Evolutionary conservation across 2,797 vertebrate species (phyloP), one percentile per base, ranked within the genome.

Genomic region (Cephalopachus bancanus): DNA sequence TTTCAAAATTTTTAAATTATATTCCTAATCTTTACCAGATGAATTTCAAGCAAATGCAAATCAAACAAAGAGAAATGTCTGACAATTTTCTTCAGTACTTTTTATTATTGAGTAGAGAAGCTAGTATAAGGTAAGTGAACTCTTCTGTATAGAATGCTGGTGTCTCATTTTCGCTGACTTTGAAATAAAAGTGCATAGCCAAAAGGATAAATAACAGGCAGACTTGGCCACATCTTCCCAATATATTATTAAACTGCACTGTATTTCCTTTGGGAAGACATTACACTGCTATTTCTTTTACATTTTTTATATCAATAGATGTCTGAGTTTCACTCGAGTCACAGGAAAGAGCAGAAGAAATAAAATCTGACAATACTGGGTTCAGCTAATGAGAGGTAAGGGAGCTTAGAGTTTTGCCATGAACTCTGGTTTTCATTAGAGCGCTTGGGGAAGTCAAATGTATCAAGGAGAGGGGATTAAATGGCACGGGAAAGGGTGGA

Each of bases 371-470:
- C 86, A 97, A 93, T 2, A 65, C 0, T 0, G 26, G 16, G 9
- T 19, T 71, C 55, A 91, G 59, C 92, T 96, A 97, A 95, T 96
- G 94, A 98, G 96, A 93, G 96, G 83, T 92, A 74, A 91, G 88
- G 92, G 97, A 98, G 94, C 64, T 94, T 83, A 86, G 94, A 95
- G 71, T 78, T 24, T 71, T 91, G 62, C 89, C 85, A 91, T 83
- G 81, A 92, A 95, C 88, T 95, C 86, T 91, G 57, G 80, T 95
- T 89, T 0, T 28, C 84, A 97, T 97, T 93, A 97, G 20, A 76
- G 84, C 57, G 90, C 17, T 97, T 83, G 37, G 72, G 49, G 83
- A 97, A 95, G 81, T 0, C 28, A 71, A 85, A 90, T 88, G 67
- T 76, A 51, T 80, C 30, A 53, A 96, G 83, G 0, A 94, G 92